Percentiles rank a stretch among this genome's conserved stretches.
These are phyloP conservation scores for Tinea trinotella DNA, from an alignment of 2,888 invertebrate genomes.

Conservation along the genomic window DNA sequence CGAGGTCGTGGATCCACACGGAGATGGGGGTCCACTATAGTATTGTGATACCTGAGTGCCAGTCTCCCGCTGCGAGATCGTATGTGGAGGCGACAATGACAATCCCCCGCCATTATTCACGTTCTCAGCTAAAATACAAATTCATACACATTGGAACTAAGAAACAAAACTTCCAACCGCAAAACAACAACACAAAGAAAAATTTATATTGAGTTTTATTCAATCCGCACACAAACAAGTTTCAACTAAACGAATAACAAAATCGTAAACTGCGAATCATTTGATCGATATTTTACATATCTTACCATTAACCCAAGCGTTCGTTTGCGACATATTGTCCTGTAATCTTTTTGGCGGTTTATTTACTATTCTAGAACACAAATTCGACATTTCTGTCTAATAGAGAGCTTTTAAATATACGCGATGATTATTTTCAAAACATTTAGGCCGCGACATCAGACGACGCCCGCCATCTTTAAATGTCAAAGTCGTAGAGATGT, in stretches of 20 bases:
- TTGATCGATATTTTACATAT: constrained; percentile 43
- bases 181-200: background rate
- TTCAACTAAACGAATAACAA: background rate
- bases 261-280: background rate
- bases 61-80: constrained; percentile 78
- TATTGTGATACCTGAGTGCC: constrained; percentile 83
- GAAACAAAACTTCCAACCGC: background rate
- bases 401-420: constrained; percentile 16
- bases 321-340: constrained; percentile 85
- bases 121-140: constrained; percentile 74
- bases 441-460: constrained; percentile 26
- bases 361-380: constrained; percentile 81
- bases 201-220: background rate
- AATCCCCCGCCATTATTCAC: constrained; percentile 82
- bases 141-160: background rate
- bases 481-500: constrained; percentile 10
- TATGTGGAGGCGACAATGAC: constrained; percentile 81
- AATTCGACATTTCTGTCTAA: constrained; percentile 77
- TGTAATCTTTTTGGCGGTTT: constrained; percentile 84
- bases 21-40: constrained; percentile 85
- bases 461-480: constrained; percentile 45
- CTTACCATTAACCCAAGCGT: constrained; percentile 90
- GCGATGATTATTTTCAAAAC: constrained; percentile 15
- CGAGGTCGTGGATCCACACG: constrained; percentile 78
- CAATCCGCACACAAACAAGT: background rate